Percentiles rank a stretch among this genome's conserved stretches.
Conservation (phyloP, 2,797 vertebrate species). For the Champsocephalus gunnari region DNA sequence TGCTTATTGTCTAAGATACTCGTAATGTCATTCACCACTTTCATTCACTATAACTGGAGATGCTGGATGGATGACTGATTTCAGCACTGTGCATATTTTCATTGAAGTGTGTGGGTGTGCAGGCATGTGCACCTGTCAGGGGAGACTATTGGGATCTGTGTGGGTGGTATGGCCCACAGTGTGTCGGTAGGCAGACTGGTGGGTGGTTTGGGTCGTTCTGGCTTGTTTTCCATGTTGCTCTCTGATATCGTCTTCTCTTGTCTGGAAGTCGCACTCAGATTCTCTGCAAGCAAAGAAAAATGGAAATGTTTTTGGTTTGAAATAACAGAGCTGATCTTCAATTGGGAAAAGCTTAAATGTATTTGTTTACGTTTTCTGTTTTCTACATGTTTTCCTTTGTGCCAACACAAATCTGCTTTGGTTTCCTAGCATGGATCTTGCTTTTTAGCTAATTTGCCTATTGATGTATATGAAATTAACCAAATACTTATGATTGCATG, state of each 20-base stretch:
- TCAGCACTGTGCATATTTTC: background rate
- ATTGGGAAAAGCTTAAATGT: too few relatives aligned
- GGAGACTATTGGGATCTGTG: conserved; percentile 85
- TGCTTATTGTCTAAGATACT: too few relatives aligned
- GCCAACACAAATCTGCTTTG: too few relatives aligned
- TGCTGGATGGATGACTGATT: background rate
- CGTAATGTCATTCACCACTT: too few relatives aligned
- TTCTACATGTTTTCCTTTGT: too few relatives aligned
- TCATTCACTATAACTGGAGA: background rate
- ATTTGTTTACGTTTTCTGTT: too few relatives aligned
- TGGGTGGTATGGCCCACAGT: conserved; percentile 70
- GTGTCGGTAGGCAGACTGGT: conserved; percentile 81
- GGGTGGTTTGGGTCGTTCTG: conserved; percentile 80
- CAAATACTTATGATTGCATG: too few relatives aligned
- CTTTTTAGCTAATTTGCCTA: too few relatives aligned
- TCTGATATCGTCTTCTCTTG: conserved; percentile 67
- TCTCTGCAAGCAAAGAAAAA: conserved; percentile 67
- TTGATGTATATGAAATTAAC: too few relatives aligned
- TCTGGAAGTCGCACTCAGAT: conserved; percentile 47
- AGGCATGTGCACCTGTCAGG: conserved; percentile 84
- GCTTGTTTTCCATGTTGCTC: conserved; percentile 62
- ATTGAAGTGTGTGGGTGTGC: background rate
- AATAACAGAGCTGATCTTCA: background rate
- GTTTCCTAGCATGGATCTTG: too few relatives aligned
- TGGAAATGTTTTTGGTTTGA: background rate